Base-by-base conservation (phyloP, 2,888 invertebrate genomes). In the Yponomeuta plumbellus region DNA sequence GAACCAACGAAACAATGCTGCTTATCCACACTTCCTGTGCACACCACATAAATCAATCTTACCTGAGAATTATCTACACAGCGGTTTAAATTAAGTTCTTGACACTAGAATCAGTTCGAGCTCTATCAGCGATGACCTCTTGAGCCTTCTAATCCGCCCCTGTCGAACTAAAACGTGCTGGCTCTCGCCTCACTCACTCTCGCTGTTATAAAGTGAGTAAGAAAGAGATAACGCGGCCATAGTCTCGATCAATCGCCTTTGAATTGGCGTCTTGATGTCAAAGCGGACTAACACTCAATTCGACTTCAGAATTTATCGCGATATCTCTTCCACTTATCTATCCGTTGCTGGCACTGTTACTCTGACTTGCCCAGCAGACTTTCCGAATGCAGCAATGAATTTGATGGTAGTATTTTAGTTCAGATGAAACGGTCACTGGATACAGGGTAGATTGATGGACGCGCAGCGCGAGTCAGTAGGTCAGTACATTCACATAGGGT, bases 381-480 rank as follows among this genome's bases (percentile, higher is more conserved):
- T 34, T 13, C 44, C 11, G 4, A 17, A 52, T 17, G 44, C 44
- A 6, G 44, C 44, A 52, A 52, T 52, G 44, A 5, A 52, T 17
- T 52, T 13, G 13, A 52, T 6, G 2, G 1, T 3, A 5, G 21
- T 58, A 58, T 21, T 21, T 58, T 58, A 21, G 44, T 52, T 17
- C 17, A 13, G 44, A 17, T 13, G 17, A 17, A 52, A 6, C 22
- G 23, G 11, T 21, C 11, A 59, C 20, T 11, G 59, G 11, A 22
- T 59, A 21, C 11, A 59, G 59, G 26, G 6, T 23, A 65, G 65
- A 65, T 65, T 65, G 65, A 65, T 65, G 11, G 65, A 34, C 21
- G 11, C 39, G 8, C n/a, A 23, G 21, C 39, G 40, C 22, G 58
- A 65, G 65, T 34, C 34, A 58, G 44, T 59, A 57, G 65, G 57